Conservation (phyloP, 2,797 vertebrate genomes). For the Halcyon badia region DNA sequence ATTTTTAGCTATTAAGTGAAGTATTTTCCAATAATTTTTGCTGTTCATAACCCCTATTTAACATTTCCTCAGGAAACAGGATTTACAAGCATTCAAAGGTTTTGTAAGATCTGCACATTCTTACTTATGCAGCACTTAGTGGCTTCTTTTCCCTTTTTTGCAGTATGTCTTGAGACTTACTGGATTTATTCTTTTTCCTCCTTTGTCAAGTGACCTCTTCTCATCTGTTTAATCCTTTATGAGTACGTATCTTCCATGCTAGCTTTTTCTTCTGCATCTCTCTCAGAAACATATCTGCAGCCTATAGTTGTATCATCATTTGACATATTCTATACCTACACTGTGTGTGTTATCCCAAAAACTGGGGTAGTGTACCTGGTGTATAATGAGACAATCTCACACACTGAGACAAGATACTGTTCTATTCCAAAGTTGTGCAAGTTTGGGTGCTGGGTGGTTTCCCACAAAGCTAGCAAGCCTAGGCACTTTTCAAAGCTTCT, state of each 20-base stretch:
- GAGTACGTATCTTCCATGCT: neutral
- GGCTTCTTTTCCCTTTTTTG: neutral
- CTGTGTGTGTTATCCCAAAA: too few relatives aligned
- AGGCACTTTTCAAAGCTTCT: too few relatives aligned
- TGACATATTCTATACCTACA: neutral
- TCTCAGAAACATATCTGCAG: neutral
- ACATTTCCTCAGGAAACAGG: neutral
- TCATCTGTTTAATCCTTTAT: neutral
- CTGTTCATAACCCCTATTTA: neutral
- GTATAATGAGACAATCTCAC: too few relatives aligned
- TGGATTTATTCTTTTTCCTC: constrained; percentile 13
- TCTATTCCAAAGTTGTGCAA: too few relatives aligned
- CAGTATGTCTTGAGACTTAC: neutral
- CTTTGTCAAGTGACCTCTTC: neutral
- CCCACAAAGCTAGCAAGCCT: too few relatives aligned
- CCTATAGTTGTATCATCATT: neutral
- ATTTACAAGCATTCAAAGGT: neutral
- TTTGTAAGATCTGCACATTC: neutral
- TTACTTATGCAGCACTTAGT: neutral
- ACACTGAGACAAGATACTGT: too few relatives aligned
- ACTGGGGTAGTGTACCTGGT: too few relatives aligned
- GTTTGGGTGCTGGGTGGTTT: too few relatives aligned
- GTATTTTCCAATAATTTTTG: neutral
- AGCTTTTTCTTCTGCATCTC: neutral
- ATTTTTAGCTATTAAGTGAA: neutral